These are phyloP conservation scores for Sebastes melanostomus DNA, from an alignment of 2,797 vertebrate genomes.

Conservation along the genomic window DNA sequence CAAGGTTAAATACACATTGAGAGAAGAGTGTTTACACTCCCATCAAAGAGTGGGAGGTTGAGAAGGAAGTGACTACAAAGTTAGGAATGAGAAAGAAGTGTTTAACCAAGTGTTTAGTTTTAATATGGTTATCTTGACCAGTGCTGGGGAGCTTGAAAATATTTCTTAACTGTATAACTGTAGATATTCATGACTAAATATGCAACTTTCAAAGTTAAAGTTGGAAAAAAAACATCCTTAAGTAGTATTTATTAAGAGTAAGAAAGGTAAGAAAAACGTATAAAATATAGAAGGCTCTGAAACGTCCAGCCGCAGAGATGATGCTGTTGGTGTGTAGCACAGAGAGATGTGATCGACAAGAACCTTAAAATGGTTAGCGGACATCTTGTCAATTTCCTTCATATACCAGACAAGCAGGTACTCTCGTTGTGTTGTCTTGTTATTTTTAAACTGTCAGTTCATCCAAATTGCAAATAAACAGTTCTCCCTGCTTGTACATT, in stretches of 20 bases:
- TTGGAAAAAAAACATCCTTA: background rate
- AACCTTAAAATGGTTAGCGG: background rate
- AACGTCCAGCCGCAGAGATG: background rate
- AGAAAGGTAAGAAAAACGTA: background rate
- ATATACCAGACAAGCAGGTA: background rate
- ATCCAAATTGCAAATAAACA: background rate
- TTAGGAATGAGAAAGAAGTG: background rate
- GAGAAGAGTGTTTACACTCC: conserved; percentile 18
- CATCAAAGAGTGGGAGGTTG: conserved; percentile 9
- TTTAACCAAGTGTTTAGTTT: background rate
- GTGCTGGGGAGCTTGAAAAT: background rate
- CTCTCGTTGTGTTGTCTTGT: background rate
- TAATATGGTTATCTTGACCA: background rate
- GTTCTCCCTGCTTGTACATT: background rate
- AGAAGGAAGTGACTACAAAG: conserved; percentile 1
- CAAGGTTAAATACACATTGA: conserved; percentile 65
- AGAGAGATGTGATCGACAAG: background rate
- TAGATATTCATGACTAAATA: background rate
- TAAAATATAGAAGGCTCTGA: background rate
- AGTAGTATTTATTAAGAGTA: background rate
- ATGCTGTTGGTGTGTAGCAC: background rate
- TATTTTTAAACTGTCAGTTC: background rate
- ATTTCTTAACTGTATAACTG: background rate
- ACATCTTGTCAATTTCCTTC: background rate
- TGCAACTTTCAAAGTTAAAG: background rate